phyloP scores from a whole-genome alignment of 2,888 invertebrate species.

The Agonopterix arenella region DNA sequence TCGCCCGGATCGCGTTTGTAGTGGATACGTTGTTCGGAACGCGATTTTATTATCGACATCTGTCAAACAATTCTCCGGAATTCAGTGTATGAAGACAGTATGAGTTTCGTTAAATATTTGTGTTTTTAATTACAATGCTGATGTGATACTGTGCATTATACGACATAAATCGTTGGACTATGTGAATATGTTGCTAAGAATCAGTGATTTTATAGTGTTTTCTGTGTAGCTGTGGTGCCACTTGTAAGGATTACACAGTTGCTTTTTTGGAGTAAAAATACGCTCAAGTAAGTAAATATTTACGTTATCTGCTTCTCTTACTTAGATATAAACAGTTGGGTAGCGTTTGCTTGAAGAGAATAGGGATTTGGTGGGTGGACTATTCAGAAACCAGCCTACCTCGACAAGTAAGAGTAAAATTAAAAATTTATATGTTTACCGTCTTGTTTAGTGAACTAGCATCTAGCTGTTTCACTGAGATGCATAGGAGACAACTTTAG shows the following conservation, averaged over 20 bases:
- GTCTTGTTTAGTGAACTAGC: too few species aligned
- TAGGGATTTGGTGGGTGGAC: too few species aligned
- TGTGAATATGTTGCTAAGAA: constrained; percentile 57
- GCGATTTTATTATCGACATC: constrained; percentile 52
- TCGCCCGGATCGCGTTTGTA: constrained; percentile 49
- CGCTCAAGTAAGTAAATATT: constrained; percentile 69
- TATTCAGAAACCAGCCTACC: neutral
- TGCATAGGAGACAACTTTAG: too few species aligned
- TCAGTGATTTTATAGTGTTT: constrained; percentile 55
- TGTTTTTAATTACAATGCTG: constrained; percentile 29
- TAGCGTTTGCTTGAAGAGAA: too few species aligned
- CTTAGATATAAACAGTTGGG: too few species aligned
- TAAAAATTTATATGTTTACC: too few species aligned
- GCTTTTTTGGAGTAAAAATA: constrained; percentile 57
- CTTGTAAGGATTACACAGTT: constrained; percentile 50
- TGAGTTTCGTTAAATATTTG: constrained; percentile 37
- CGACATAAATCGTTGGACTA: constrained; percentile 37
- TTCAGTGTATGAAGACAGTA: constrained; percentile 30
- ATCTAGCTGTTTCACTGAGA: too few species aligned
- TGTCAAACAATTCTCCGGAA: constrained; percentile 50
- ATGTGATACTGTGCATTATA: constrained; percentile 39
- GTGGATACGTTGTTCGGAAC: constrained; percentile 46
- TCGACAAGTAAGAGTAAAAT: too few species aligned
- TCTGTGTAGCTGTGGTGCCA: constrained; percentile 42
- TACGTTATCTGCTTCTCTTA: constrained; percentile 21